Evolutionary conservation across 2,888 invertebrate genomes (phyloP), one percentile per base, ranked within the genome.

Genomic region (Pseudanteris insignis): DNA sequence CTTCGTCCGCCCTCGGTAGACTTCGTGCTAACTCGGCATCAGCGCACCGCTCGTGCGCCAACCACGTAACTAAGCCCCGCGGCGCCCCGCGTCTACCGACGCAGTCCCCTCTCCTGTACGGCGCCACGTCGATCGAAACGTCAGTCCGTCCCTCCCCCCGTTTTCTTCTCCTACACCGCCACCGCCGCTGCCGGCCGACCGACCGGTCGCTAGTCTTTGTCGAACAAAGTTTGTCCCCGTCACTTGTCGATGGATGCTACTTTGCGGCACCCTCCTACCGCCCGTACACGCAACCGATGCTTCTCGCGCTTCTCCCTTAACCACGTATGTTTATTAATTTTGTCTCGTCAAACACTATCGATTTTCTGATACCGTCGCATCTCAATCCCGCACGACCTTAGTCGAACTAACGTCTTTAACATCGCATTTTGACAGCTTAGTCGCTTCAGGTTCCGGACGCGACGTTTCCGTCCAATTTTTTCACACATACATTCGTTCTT

Each of bases 21-120:
- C 54, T 63, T 64, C 74, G 73, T 10, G 44, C 55, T 28, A 11
- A 10, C 25, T 34, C 6, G 18, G 50, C 62, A 43, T 70, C 70
- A 70, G 69, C 67, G 70, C 69, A 70, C 71, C 70, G 69, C 65
- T 63, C 59, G 67, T 67, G 64, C 57, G 54, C 53, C 74, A 73
- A 67, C 66, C 43, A 44, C 69, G 74, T 71, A 57, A 46, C n/a
- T n/a, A n/a, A n/a, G n/a, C n/a, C n/a, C n/a, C n/a, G n/a, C n/a
- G n/a, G n/a, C n/a, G 18, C 6, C 18, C 18, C 18, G 18, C 6
- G 6, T 18, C 37, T 1, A 32, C 37, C 50, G 51, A 3, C 5
- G n/a, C 7, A 12, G 47, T 54, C 21, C 57, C 65, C 61, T 62
- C 53, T 48, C 36, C 55, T 18, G 6, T 37, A 10, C 32, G 25